phyloP scores from a whole-genome alignment of 2,888 invertebrate genomes.

The Lithophane leautieri region DNA sequence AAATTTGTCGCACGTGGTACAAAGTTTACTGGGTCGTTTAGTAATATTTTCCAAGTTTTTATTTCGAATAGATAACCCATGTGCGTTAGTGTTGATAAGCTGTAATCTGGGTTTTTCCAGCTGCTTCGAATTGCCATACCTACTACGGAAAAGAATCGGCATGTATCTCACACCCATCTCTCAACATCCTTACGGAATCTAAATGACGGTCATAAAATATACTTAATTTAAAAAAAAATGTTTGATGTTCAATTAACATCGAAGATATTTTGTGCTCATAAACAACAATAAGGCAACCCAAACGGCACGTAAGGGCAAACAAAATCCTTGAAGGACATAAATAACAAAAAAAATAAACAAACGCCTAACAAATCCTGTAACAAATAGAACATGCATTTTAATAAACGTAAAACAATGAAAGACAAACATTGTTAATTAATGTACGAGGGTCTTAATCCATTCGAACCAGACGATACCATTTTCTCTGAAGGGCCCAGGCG shows the following conservation, averaged over 20 bases:
- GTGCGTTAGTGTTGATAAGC: neutral
- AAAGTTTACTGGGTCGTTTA: too few relatives aligned
- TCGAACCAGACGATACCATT: slow-evolving; percentile 60
- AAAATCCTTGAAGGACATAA: slow-evolving; percentile 16
- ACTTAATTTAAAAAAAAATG: too few relatives aligned
- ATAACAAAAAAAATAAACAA: slow-evolving; percentile 16
- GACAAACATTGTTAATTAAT: slow-evolving; percentile 62
- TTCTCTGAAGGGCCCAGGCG: slow-evolving; percentile 50
- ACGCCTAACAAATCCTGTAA: neutral
- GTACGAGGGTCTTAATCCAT: slow-evolving; percentile 59
- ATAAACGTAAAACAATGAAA: slow-evolving; percentile 51
- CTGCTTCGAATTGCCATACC: too few relatives aligned
- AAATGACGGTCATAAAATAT: neutral
- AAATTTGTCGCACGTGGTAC: too few relatives aligned
- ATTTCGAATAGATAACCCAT: neutral
- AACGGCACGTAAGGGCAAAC: slow-evolving; percentile 23
- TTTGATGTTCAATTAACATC: neutral
- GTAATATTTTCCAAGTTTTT: neutral
- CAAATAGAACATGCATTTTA: slow-evolving; percentile 43
- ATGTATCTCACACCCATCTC: neutral
- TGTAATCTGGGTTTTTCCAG: too few relatives aligned
- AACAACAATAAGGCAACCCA: slow-evolving; percentile 25
- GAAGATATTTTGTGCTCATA: neutral
- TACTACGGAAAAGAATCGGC: neutral
- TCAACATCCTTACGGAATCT: neutral